Base-by-base conservation (phyloP, 2,797 vertebrate species). In the Typhlichthys eigenmanni region DNA sequence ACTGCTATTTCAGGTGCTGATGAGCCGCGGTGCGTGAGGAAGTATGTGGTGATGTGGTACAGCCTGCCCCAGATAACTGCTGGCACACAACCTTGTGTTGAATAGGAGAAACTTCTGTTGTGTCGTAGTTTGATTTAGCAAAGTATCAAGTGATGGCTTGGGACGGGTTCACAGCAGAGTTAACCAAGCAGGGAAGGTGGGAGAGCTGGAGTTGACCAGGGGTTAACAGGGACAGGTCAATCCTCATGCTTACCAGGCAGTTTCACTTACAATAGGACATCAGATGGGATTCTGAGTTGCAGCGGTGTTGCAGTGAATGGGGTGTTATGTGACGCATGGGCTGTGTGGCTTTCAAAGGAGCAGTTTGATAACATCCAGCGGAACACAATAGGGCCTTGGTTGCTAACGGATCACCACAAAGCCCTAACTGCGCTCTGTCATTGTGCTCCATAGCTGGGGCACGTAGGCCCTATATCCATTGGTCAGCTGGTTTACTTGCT, bases 1-100 rank as follows among this genome's bases (percentile, higher is more conserved):
- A 78, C 72, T 76, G 77, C 87, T 89, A 82, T 87, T 89, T 88
- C 81, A 90, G 86, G 86, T 86, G 71, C 79, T 75, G 86, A 84
- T 83, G 86, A 87, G 78, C 71, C 63, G 47, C 69, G 62, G 64
- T 72, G 72, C 62, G 65, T 75, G 73, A 66, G 71, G 64, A 69
- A 17, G 46, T 68, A 80, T 79, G 52, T 14, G 14, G 56, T 81
- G 75, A 85, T 81, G 75, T 75, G 71, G 85, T 84, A 66, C 70
- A 45, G 13, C 55, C 65, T 78, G 84, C 82, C 86, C 88, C 83
- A 88, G 76, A 86, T 85, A 86, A 69, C 66, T 66, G 71, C 34
- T 80, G 72, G 59, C 60, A 62, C 61, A 74, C 61, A 75, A 48
- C 47, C 66, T 56, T 60, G 62, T 71, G 76, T 74, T 62, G 78